Evolutionary conservation across 2,888 invertebrate species (phyloP).

Genomic region (Brenthis hecate): DNA sequence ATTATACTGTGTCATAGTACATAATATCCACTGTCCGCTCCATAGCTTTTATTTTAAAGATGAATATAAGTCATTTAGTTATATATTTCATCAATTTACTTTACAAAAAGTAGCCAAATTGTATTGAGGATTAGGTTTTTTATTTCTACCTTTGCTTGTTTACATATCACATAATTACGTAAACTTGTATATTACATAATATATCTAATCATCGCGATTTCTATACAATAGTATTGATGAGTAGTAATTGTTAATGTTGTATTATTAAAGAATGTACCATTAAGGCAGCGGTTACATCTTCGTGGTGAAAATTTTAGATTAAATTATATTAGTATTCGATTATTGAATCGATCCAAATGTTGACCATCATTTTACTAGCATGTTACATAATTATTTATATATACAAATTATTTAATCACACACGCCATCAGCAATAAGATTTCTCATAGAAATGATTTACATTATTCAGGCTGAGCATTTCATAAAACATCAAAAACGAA

Average conservation of each 20-base stretch:
- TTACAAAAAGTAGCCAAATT: conserved; percentile 13
- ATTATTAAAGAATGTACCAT: conserved; percentile 35
- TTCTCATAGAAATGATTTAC: conserved; percentile 78
- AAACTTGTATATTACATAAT: conserved; percentile 16
- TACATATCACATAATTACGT: conserved; percentile 32
- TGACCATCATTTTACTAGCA: conserved; percentile 19
- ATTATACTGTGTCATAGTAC: conserved; percentile 8
- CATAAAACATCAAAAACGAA: conserved; percentile 72
- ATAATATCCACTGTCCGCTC: conserved; percentile 11
- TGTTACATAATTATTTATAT: conserved; percentile 29
- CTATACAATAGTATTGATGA: conserved; percentile 26
- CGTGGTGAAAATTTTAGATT: conserved; percentile 1
- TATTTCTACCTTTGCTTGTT: conserved; percentile 17
- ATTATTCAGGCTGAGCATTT: conserved; percentile 78
- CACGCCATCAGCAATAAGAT: conserved; percentile 28
- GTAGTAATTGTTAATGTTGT: conserved; percentile 14
- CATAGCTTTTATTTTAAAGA: conserved; percentile 6
- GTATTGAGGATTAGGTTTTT: not conserved
- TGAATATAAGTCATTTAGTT: conserved; percentile 4
- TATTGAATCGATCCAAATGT: conserved; percentile 19
- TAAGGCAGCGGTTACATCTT: conserved; percentile 39
- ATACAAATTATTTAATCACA: conserved; percentile 34
- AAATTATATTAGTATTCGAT: conserved; percentile 10
- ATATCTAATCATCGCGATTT: conserved; percentile 4
- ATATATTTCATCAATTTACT: conserved; percentile 11